Conservation (phyloP, 2,797 vertebrate species). For the Siniperca undulata region DNA sequence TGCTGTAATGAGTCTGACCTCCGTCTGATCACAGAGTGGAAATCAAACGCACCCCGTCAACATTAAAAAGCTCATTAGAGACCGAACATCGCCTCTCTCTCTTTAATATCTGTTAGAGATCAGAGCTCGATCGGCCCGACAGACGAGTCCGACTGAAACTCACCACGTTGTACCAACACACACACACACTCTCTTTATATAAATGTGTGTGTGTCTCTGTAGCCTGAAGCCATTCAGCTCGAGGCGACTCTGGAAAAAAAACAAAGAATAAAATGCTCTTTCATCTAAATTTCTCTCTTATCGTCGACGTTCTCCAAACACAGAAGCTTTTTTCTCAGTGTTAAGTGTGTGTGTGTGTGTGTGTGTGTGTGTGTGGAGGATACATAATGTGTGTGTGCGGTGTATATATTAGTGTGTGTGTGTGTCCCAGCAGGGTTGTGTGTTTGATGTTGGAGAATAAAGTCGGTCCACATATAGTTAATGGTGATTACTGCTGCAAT, state of each 20-base stretch:
- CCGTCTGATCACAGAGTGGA: slow-evolving; percentile 54
- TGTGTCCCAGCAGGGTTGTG: slow-evolving; percentile 81
- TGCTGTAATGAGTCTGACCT: slow-evolving; percentile 65
- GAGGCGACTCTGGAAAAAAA: slow-evolving; percentile 70
- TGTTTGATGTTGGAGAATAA: slow-evolving; percentile 79
- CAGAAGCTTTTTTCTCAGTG: slow-evolving; percentile 81
- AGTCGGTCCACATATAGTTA: slow-evolving; percentile 78
- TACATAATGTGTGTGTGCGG: slow-evolving; percentile 78
- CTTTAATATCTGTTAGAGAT: slow-evolving; percentile 60
- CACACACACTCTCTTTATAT: neutral
- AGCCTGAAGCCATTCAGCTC: slow-evolving; percentile 86
- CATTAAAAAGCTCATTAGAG: slow-evolving; percentile 67
- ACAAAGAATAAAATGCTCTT: slow-evolving; percentile 78
- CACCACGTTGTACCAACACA: neutral
- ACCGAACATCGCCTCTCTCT: slow-evolving; percentile 22
- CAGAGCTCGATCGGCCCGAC: slow-evolving; percentile 52
- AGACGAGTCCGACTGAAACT: slow-evolving; percentile 18
- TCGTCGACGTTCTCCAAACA: slow-evolving; percentile 80
- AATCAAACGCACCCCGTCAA: slow-evolving; percentile 69
- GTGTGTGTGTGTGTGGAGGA: slow-evolving; percentile 64
- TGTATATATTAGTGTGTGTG: slow-evolving; percentile 72
- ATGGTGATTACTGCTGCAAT: slow-evolving; percentile 84
- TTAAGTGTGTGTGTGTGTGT: slow-evolving; percentile 81
- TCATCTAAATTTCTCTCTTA: slow-evolving; percentile 93
- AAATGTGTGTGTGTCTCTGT: slow-evolving; percentile 19